A percentile compares a stretch with the other conserved stretches of the same genome.
These are phyloP conservation scores for Aselliscus stoliczkanus DNA, from an alignment of 2,797 vertebrate species.

Conservation along the genomic window DNA sequence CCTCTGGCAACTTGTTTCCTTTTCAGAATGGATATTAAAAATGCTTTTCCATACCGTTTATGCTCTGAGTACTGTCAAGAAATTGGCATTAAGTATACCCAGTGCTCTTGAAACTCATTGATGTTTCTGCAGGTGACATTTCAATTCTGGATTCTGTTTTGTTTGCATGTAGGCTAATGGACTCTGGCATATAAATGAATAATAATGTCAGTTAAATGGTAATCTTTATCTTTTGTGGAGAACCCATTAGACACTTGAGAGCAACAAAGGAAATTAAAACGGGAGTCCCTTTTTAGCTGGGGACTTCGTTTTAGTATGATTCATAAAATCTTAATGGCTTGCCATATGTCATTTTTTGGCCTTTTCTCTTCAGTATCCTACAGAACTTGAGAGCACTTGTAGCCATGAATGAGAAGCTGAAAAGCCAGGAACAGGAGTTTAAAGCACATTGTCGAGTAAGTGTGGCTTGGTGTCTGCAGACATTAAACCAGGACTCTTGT, in stretches of 20 bases:
- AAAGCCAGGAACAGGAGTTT: slow-evolving; percentile 95
- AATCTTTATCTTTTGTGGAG: not conserved
- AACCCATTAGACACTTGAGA: not conserved
- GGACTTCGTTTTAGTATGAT: not conserved
- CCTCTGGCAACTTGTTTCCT: not conserved
- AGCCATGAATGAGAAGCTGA: slow-evolving; percentile 94
- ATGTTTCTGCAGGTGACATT: slow-evolving; percentile 10
- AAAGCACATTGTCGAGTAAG: slow-evolving; percentile 94
- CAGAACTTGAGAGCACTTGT: slow-evolving; percentile 91
- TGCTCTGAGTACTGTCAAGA: not conserved
- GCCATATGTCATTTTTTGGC: not conserved
- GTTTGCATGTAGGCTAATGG: not conserved
- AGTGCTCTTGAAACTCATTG: not conserved
- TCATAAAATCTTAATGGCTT: not conserved
- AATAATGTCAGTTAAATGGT: not conserved
- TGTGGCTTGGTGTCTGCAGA: not conserved
- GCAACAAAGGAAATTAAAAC: slow-evolving; percentile 25
- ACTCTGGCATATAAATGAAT: slow-evolving; percentile 9
- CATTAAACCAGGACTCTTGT: not conserved
- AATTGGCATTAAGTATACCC: not conserved
- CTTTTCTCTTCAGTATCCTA: slow-evolving; percentile 84
- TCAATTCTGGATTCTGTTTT: slow-evolving; percentile 33
- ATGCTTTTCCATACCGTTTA: not conserved
- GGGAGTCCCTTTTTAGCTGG: not conserved
- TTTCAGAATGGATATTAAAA: slow-evolving; percentile 27